phyloP scores from a whole-genome alignment of 1,140 invertebrate species.

The Harpegnathos saltator region DNA sequence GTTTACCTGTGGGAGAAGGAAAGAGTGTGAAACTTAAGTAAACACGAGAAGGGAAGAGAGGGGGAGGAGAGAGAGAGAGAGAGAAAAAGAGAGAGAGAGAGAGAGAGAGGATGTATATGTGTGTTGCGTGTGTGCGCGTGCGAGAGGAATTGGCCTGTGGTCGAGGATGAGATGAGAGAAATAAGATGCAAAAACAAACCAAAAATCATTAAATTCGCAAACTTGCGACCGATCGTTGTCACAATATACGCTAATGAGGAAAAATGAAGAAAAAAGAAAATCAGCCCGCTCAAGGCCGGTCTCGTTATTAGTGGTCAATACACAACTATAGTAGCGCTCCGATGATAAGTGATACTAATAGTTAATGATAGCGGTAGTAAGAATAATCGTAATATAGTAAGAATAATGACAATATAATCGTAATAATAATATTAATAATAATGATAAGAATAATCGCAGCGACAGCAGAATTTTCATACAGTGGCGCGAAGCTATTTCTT shows the following conservation, averaged over 20 bases:
- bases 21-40: neutral
- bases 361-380: conserved; percentile 79
- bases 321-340: conserved; percentile 56
- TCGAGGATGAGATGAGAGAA: neutral
- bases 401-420: conserved; percentile 73
- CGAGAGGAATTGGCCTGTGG: neutral
- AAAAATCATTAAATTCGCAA: conserved; percentile 31
- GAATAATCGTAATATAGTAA: conserved; percentile 77
- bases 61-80: too few species aligned
- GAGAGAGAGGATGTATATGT: too few species aligned
- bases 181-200: neutral
- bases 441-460: conserved; percentile 78
- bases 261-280: conserved; percentile 44
- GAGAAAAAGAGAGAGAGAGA: too few species aligned
- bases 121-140: too few species aligned
- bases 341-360: conserved; percentile 78
- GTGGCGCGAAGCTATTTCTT: conserved; percentile 9
- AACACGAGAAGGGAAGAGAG: neutral
- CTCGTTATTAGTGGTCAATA: conserved; percentile 49
- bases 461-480: conserved; percentile 75
- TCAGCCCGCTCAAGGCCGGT: conserved; percentile 60
- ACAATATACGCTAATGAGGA: conserved; percentile 33
- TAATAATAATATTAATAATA: conserved; percentile 69
- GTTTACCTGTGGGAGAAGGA: conserved; percentile 12
- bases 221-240: conserved; percentile 34